Conservation (phyloP, 2,888 invertebrate genomes). For the Liodrosophila aerea region DNA sequence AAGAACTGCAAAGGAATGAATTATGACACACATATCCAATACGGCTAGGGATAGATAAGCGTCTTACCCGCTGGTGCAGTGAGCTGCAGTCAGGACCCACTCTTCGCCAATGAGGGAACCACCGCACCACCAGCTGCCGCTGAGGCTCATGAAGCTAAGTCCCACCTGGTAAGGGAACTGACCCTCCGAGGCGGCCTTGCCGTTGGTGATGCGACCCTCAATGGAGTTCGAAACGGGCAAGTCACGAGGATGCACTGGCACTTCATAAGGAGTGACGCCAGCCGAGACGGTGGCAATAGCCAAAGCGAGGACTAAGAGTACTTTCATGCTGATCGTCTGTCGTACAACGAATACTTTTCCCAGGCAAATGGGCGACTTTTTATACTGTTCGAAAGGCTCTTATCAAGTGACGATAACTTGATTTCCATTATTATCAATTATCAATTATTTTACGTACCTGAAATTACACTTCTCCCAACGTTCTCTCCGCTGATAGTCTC, state of each 20-base stretch:
- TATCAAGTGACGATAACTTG: slow-evolving; percentile 1
- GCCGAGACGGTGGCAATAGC: slow-evolving; percentile 54
- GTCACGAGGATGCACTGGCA: slow-evolving; percentile 58
- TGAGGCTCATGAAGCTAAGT: slow-evolving; percentile 55
- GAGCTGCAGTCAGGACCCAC: slow-evolving; percentile 76
- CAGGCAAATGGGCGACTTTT: neutral
- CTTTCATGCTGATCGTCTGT: slow-evolving; percentile 31
- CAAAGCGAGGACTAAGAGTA: slow-evolving; percentile 28
- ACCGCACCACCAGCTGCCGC: slow-evolving; percentile 72
- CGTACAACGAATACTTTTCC: slow-evolving; percentile 14
- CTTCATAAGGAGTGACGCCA: slow-evolving; percentile 42
- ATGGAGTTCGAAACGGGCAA: slow-evolving; percentile 37
- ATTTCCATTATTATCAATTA: neutral
- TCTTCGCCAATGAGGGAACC: slow-evolving; percentile 65
- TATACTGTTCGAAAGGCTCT: slow-evolving; percentile 12
- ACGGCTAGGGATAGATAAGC: neutral
- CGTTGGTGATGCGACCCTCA: slow-evolving; percentile 74
- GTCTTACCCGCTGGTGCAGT: slow-evolving; percentile 72
- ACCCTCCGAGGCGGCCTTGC: slow-evolving; percentile 51
- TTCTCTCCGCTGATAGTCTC: neutral
- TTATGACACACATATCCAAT: neutral
- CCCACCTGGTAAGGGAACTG: slow-evolving; percentile 77
- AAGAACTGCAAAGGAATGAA: slow-evolving; percentile 50
- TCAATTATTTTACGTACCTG: no score
- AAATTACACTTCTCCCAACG: neutral